Base-by-base conservation (phyloP, 2,888 invertebrate species). In the Macrosoma leucophasiata region DNA sequence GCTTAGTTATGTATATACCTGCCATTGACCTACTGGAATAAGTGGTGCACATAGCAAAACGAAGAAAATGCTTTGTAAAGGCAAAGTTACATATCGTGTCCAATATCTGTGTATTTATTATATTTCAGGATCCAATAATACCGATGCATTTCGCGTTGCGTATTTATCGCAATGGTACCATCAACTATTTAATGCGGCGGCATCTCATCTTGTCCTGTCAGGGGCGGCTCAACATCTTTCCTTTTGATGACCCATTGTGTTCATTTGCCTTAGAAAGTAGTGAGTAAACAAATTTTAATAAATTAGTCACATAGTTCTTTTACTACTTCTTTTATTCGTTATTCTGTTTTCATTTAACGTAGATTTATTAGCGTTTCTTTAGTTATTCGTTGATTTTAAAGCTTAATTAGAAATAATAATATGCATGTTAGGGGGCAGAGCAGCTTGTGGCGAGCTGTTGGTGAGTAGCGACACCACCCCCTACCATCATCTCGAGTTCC, bases 201-300 rank as follows among this genome's bases (percentile, higher is more conserved):
- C 95, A 96, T 79, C 90, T 96, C 59, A 95, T 96, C 62, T 86
- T 96, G 63, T 95, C 95, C 62, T 96, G 96, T 84, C 94, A 95
- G 82, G 96, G 96, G 70, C 91, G 94, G 78, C 89, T 96, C 68
- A 94, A 95, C 77, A 96, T 96, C 82, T 96, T 96, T 86, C 96
- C 96, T 58, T 96, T 96, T 81, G 96, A 96, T 79, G 95, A 96
- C 88, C 96, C 96, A 59, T 89, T 92, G 85, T 96, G 96, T 88
- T 93, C 94, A 84, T 96, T 96, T 86, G 93, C 96, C 68, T 93
- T 96, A 89, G 96, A 96, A 88, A 96, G 95, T 87, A 95, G 95
- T 96, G 89, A 95, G 95, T 94, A 66, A 55, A 53, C 13, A n/a
- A 10, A 14, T 20, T 9, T 31, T 14, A 15, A 9, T 4, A 7